Evolutionary conservation across 2,888 invertebrate genomes (phyloP), one percentile per base, ranked within the genome.

Genomic region (Amphipyra berbera): DNA sequence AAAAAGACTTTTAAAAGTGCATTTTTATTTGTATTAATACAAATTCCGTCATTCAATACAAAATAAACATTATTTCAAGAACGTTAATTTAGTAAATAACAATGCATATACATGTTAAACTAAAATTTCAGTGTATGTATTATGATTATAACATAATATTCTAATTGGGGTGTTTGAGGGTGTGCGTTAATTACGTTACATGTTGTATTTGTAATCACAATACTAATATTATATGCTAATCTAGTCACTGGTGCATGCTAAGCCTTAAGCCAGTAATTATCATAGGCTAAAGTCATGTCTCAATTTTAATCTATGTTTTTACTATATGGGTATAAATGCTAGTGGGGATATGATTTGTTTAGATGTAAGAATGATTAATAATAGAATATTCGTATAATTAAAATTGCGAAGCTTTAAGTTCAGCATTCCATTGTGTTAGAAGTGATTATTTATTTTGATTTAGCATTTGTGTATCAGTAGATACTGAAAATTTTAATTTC

Each of bases 401-500:
- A 47, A 58, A 58, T 60, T 56, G 48, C 63, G 52, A 69, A 64
- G 80, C 78, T 79, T 79, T 79, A 67, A 69, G 73, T 77, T 76
- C 70, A 48, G 44, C 81, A 87, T 88, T 88, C 87, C 84, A 82
- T 79, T 78, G 66, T 65, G 72, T 78, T 72, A 78, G 76, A 65
- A 76, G 63, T 69, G 58, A 67, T 74, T 68, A 74, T 73, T 72
- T 67, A 73, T 66, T 60, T 78, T 72, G 9, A 56, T 41, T 47
- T 13, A 55, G 56, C 49, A 61, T n/a, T n/a, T 60, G 46, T 68
- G 58, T 62, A 45, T 62, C 49, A 15, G 48, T 67, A 62, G 30
- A 52, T 68, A 56, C 40, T 33, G 15, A 6, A 85, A 85, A 47
- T 13, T 48, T 74, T 70, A 48, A 59, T 62, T 62, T 67, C 47